A percentile compares a stretch with the other conserved stretches of the same genome.
These are phyloP conservation scores for Lepidurus apus DNA, from an alignment of 1,140 invertebrate species.

Conservation along the genomic window DNA sequence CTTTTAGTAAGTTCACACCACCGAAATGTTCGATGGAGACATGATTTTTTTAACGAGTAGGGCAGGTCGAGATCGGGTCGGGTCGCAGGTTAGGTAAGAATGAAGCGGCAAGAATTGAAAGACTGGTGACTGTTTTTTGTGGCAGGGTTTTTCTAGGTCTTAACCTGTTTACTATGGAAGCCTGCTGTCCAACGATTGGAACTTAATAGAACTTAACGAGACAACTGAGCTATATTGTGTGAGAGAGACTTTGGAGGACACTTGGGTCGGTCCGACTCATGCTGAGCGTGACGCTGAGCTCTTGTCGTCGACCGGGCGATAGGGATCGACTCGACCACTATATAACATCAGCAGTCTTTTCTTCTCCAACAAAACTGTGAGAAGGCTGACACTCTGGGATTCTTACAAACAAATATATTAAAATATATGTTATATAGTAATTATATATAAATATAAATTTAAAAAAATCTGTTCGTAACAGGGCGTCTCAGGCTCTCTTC, in stretches of 20 bases:
- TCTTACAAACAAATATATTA: not conserved
- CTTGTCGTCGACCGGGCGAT: constrained; percentile 11
- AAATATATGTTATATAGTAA: no score
- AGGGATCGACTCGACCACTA: not conserved
- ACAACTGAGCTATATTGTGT: constrained; percentile 11
- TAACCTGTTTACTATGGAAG: constrained; percentile 6
- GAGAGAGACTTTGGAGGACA: not conserved
- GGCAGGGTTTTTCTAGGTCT: not conserved
- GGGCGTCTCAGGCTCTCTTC: no score
- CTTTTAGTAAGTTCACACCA: constrained; percentile 14
- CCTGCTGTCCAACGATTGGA: constrained; percentile 8
- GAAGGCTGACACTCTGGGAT: not conserved
- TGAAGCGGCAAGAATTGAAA: no score
- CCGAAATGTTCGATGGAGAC: not conserved
- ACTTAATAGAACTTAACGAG: constrained; percentile 20
- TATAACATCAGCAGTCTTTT: constrained; percentile 4
- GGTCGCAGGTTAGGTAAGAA: no score
- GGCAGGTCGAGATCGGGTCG: no score
- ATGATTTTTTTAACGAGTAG: not conserved
- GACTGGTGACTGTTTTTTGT: no score
- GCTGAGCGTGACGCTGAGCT: constrained; percentile 20
- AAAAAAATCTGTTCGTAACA: no score
- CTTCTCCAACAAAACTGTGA: not conserved
- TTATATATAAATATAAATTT: no score
- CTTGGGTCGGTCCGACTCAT: not conserved